A percentile compares a stretch with the other conserved stretches of the same genome.
These are phyloP conservation scores for Cecidostiba fungosa DNA, from an alignment of 2,888 invertebrate species.

Conservation along the genomic window DNA sequence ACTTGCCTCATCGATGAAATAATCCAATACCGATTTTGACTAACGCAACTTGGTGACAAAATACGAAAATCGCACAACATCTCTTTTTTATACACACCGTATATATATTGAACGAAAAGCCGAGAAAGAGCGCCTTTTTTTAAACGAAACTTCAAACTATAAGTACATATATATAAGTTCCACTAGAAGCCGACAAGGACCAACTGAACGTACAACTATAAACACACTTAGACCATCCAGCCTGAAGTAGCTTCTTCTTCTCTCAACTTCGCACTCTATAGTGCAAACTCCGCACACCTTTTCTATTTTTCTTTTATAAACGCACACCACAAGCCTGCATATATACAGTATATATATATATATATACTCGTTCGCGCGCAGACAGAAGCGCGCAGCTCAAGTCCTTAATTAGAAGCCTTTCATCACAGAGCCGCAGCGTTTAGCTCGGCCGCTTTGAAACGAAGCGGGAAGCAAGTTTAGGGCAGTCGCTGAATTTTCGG, in stretches of 20 bases:
- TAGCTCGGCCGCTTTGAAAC: slow-evolving; percentile 17
- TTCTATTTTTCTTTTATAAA: background rate
- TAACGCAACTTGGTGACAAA: background rate
- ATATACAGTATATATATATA: background rate
- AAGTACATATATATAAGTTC: background rate
- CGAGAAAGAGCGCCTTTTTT: too few relatives aligned
- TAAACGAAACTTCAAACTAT: background rate
- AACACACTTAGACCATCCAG: background rate
- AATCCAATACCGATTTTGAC: slow-evolving; percentile 13
- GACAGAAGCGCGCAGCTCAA: slow-evolving; percentile 31
- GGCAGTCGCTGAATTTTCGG: slow-evolving; percentile 21
- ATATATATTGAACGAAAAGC: too few relatives aligned
- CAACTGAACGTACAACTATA: background rate
- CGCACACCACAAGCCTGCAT: background rate
- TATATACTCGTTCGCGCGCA: slow-evolving; percentile 13
- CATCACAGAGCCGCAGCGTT: slow-evolving; percentile 32
- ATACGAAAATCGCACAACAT: background rate
- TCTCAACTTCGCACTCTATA: background rate
- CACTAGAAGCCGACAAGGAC: background rate
- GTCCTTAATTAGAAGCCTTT: slow-evolving; percentile 59
- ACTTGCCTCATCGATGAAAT: slow-evolving; percentile 49
- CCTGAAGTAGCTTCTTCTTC: background rate
- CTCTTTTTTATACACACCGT: too few relatives aligned
- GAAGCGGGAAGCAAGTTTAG: background rate
- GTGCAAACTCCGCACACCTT: background rate